Base-by-base conservation (phyloP, 1,140 invertebrate species). In the Sitodiplosis mosellana region DNA sequence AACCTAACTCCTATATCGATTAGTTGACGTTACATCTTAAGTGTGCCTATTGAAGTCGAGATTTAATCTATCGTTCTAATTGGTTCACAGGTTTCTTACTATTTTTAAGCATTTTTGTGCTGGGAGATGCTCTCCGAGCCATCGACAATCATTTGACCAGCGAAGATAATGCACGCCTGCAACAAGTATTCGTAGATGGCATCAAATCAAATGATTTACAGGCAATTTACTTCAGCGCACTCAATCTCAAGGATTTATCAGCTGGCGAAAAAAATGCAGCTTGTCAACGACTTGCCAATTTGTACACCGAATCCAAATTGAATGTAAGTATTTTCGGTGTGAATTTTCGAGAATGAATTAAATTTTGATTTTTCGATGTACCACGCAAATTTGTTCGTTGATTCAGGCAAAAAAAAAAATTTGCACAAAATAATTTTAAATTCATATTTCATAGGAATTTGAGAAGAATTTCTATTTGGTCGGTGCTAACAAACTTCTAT, bases 391-490 rank as follows among this genome's bases (percentile, higher is more conserved):
- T n/a, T n/a, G n/a, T n/a, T n/a, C n/a, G n/a, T n/a, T n/a, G n/a
- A n/a, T n/a, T n/a, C n/a, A n/a, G n/a, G n/a, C n/a, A n/a, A n/a
- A n/a, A n/a, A 50, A 49, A n/a, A 21, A 14, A 36, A 17, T 20
- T 22, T 7, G 5, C 42, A 20, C 14, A 3, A 44, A 42, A 37
- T 17, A 22, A 50, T 44, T 47, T 7, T 33, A 38, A 48, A 10
- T 11, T 43, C 1, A 18, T 27, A 46, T 1, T 11, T 54, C 56
- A 4, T 38, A 64, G 62, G 58, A 54, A 38, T 64, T 58, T 45
- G 62, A 64, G 45, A 64, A 63, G 50, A 62, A 64, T 42, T 64
- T 59, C 42, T 64, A 64, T 33, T 52, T 55, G 11, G 52, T 64
- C 54, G 62, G 61, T n/a, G 51, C 58, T n/a, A 52, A 52, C 40